phyloP scores from a whole-genome alignment of 2,888 invertebrate species.

The Syritta pipiens region DNA sequence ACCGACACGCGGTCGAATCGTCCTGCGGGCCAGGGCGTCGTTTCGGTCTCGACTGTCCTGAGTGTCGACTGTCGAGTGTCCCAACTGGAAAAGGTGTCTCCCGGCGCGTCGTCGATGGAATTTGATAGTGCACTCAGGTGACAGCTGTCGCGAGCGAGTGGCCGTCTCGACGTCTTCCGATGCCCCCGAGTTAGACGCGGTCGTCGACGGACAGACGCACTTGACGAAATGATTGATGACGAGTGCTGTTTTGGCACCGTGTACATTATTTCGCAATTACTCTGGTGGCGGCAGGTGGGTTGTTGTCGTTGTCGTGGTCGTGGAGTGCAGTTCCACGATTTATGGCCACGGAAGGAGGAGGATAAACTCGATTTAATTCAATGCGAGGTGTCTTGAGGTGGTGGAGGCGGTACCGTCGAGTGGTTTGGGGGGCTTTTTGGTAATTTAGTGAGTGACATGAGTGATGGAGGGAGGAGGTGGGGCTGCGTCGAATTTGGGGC shows the following conservation, averaged over 20 bases:
- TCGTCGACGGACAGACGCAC: not conserved
- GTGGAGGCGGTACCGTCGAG: not conserved
- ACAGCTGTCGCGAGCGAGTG: slow-evolving; percentile 60
- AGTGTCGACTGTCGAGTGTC: not conserved
- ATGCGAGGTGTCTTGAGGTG: slow-evolving; percentile 20
- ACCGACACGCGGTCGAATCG: slow-evolving; percentile 46
- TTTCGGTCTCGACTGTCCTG: slow-evolving; percentile 31
- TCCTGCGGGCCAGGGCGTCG: slow-evolving; percentile 39
- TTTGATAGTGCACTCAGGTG: slow-evolving; percentile 52
- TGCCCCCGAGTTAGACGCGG: slow-evolving; percentile 55
- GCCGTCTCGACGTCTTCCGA: slow-evolving; percentile 37
- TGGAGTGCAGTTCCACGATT: slow-evolving; percentile 28
- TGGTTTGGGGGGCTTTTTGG: not conserved
- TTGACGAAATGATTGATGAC: slow-evolving; percentile 68
- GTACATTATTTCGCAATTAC: slow-evolving; percentile 64
- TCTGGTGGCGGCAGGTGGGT: slow-evolving; percentile 54
- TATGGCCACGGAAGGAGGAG: slow-evolving; percentile 21
- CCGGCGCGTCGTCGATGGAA: slow-evolving; percentile 60
- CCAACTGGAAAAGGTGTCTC: slow-evolving; percentile 51
- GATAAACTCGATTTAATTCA: slow-evolving; percentile 37
- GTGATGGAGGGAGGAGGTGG: not conserved
- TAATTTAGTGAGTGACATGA: not conserved
- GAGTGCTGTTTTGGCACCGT: slow-evolving; percentile 22
- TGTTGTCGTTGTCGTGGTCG: slow-evolving; percentile 14
- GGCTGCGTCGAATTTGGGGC: no score